These are phyloP conservation scores for Deroplatys truncata DNA, from an alignment of 2,888 invertebrate species.

Conservation along the genomic window DNA sequence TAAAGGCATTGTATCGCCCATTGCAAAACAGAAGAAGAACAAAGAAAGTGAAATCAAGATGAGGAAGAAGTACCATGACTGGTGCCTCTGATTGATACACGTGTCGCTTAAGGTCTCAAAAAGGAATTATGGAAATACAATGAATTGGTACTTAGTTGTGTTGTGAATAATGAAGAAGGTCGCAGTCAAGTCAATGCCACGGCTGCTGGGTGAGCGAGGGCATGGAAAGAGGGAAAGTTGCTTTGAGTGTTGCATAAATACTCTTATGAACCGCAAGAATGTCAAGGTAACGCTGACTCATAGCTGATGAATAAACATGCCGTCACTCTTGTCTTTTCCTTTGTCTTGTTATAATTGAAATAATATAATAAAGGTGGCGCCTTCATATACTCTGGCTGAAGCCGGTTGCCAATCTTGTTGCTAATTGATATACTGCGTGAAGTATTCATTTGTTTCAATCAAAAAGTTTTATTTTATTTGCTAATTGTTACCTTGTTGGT, in stretches of 20 bases:
- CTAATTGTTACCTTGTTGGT: too few species aligned
- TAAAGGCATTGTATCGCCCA: too few species aligned
- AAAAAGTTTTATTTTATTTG: too few species aligned
- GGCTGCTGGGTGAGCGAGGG: neutral
- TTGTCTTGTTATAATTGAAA: neutral
- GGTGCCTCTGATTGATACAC: neutral
- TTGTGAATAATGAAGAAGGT: neutral
- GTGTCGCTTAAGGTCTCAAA: neutral
- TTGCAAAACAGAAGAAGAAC: too few species aligned
- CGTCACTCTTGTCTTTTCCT: neutral
- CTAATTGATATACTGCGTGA: too few species aligned
- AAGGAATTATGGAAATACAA: neutral
- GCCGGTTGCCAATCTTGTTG: too few species aligned
- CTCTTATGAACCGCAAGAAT: neutral
- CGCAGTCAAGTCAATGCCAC: neutral
- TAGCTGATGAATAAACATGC: neutral
- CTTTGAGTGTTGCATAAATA: neutral
- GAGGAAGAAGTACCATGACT: neutral
- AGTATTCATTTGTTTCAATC: too few species aligned
- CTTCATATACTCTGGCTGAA: too few species aligned
- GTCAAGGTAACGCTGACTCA: neutral
- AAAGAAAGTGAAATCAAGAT: too few species aligned
- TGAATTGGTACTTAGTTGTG: neutral
- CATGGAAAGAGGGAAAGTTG: neutral
- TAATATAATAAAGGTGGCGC: too few species aligned